phyloP scores from a whole-genome alignment of 2,113 vertebrate genomes.

The Silurus asotus region DNA sequence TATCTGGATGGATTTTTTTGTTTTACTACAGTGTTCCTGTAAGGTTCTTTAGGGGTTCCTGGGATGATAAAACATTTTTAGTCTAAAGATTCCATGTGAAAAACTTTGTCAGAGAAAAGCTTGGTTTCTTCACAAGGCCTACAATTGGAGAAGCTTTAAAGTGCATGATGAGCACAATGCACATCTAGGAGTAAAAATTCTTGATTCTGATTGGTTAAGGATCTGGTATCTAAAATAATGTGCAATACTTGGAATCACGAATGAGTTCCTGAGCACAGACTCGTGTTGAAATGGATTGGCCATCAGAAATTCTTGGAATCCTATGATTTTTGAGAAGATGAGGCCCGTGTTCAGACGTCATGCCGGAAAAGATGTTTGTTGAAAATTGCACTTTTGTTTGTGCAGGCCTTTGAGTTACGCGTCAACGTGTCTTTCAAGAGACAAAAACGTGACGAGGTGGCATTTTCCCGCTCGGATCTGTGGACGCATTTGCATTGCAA shows the following conservation, averaged over 20 bases:
- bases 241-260: background rate
- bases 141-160: background rate
- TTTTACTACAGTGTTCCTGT: background rate
- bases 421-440: background rate
- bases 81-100: background rate
- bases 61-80: background rate
- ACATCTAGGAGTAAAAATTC: background rate
- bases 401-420: background rate
- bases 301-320: background rate
- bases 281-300: background rate
- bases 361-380: background rate
- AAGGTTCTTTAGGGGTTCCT: background rate
- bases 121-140: background rate
- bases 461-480: background rate
- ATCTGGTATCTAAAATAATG: background rate
- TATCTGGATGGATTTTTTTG: too few species aligned
- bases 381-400: background rate
- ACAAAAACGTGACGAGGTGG: background rate
- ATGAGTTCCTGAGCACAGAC: background rate
- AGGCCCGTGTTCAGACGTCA: background rate
- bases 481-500: conserved; percentile 23
- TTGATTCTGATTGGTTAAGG: background rate
- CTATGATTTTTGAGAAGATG: background rate
- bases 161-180: background rate
- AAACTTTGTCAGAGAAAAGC: background rate